Conservation (phyloP, 2,888 invertebrate genomes). For the Chaetogeoica ovagalla region DNA sequence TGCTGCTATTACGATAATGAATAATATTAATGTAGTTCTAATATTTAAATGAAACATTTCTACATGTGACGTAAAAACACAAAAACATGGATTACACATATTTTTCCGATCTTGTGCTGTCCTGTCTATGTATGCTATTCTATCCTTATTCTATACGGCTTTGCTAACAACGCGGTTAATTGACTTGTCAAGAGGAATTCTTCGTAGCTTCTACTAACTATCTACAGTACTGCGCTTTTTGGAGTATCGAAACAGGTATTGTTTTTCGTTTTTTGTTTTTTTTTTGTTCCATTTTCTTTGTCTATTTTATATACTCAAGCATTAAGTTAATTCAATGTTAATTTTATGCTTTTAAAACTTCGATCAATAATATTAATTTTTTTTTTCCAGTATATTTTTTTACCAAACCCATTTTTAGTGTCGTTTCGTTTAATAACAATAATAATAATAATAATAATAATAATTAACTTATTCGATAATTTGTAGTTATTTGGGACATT, state of each 20-base stretch:
- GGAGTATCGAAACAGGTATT: constrained; percentile 50
- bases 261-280: constrained; percentile 13
- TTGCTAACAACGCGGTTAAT: constrained; percentile 45
- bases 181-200: constrained; percentile 49
- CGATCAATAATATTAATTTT: background rate
- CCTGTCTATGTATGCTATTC: constrained; percentile 6
- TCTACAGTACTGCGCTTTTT: constrained; percentile 20
- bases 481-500: background rate
- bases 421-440: no score
- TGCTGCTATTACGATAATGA: constrained; percentile 6
- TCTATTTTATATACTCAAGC: background rate
- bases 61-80: constrained; percentile 4
- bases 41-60: constrained; percentile 23
- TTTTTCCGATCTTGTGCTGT: constrained; percentile 7
- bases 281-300: no score
- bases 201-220: constrained; percentile 47
- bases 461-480: no score
- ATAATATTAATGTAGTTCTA: constrained; percentile 11
- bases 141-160: constrained; percentile 18
- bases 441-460: no score
- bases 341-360: background rate
- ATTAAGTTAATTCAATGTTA: background rate
- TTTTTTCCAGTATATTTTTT: background rate
- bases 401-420: no score
- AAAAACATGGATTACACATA: constrained; percentile 4